Base-by-base conservation (phyloP, 2,113 vertebrate genomes). In the Sylvilagus bachmani region DNA sequence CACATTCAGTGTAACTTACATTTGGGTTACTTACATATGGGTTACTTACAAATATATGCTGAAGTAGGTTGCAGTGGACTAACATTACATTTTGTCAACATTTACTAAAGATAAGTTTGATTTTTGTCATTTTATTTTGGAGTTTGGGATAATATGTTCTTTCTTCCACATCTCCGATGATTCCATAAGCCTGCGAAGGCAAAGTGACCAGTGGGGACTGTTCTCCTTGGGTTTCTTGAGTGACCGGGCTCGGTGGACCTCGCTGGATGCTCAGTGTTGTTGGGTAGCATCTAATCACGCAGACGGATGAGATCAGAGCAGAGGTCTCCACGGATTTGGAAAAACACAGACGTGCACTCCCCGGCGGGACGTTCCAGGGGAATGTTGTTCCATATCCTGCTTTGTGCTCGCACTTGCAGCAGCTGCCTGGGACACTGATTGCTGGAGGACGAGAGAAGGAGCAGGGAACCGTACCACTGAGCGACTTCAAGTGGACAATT, bases 41-140 rank as follows among this genome's bases (percentile, higher is more conserved):
- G 12, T 78, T 33, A 38, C 73, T 77, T 69, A 36, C 70, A 55
- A 66, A n/a, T 27, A 36, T 58, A 73, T 36, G 27, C 67, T 49
- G 55, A 87, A 49, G 29, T 67, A 69, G 31, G 29, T 86, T 96
- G 83, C 75, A 71, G 51, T 71, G 58, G 58, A 64, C 27, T 93
- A 91, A 62, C 19, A 80, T 58, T 70, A 29, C 36, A 49, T 83
- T 73, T 83, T 81, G 27, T 78, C 73, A 58, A 61, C 51, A 91
- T 81, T 87, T 75, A 90, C 62, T 74, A 86, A 25, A 44, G 77
- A 14, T 61, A 66, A 81, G 55, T 93, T 81, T 24, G 19, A 66
- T 71, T 84, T 44, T 93, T 79, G 62, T 58, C 36, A 91, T 33
- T 79, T 95, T 83, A 92, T 85, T 89, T 91, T 78, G 87, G 77